phyloP scores from a whole-genome alignment of 2,113 vertebrate species.

The Phaethon lepturus region DNA sequence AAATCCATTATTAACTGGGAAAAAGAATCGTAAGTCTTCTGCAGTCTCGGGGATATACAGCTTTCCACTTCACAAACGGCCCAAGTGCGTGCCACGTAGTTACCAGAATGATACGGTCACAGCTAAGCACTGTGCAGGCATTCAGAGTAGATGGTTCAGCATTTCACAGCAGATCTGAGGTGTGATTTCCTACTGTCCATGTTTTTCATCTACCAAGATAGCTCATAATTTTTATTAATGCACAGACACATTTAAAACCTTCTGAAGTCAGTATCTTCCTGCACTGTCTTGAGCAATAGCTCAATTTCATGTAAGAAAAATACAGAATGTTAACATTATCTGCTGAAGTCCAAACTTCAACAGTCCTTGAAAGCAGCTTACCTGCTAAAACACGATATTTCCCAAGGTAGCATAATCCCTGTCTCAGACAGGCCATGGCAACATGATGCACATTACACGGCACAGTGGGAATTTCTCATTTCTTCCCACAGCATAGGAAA shows the following conservation, averaged over 20 bases:
- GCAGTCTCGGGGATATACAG: not conserved
- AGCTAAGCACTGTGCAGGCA: not conserved
- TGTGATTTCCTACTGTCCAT: not conserved
- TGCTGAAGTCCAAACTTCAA: not conserved
- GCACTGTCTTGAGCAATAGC: not conserved
- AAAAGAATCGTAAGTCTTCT: not conserved
- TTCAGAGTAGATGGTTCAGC: not conserved
- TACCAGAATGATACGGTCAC: not conserved
- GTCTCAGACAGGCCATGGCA: not conserved
- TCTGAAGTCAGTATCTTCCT: not conserved
- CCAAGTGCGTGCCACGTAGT: not conserved
- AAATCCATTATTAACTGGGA: not conserved
- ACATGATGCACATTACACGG: not conserved
- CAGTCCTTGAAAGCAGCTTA: slow-evolving; percentile 20
- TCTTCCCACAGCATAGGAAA: not conserved
- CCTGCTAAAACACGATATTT: slow-evolving; percentile 2
- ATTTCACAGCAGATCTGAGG: not conserved
- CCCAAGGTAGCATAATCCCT: not conserved
- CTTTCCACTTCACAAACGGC: not conserved
- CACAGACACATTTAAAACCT: not conserved
- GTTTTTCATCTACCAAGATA: not conserved
- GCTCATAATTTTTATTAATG: not conserved
- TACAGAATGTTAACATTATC: not conserved
- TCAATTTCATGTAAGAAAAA: not conserved
- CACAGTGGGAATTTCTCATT: not conserved